These are phyloP conservation scores for Phengaris alcon DNA, from an alignment of 2,888 invertebrate species.

Conservation along the genomic window DNA sequence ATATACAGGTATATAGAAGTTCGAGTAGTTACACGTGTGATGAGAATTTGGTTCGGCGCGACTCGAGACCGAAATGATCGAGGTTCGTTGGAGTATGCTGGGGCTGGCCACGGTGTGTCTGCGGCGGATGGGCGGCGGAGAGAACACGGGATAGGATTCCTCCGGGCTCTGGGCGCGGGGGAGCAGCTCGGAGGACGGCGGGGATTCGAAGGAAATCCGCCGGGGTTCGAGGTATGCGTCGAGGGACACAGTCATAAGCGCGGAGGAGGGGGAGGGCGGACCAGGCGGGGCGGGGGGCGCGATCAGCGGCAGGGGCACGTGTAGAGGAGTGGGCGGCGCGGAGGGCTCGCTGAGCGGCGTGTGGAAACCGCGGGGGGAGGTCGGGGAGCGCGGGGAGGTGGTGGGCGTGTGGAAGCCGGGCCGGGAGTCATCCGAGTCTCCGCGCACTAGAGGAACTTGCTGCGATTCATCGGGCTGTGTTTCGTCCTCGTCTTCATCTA, in stretches of 20 bases:
- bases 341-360: constrained; percentile 85
- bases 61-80: constrained; percentile 87
- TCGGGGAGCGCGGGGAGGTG: constrained; percentile 53
- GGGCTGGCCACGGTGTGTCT: constrained; percentile 77
- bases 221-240: constrained; percentile 92
- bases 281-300: constrained; percentile 54
- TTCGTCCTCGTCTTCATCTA: constrained; percentile 55
- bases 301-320: constrained; percentile 60
- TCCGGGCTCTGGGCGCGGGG: constrained; percentile 85
- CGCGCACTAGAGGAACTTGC: constrained; percentile 70
- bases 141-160: constrained; percentile 91
- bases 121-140: constrained; percentile 88
- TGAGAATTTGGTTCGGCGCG: constrained; percentile 87
- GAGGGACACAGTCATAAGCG: constrained; percentile 89
- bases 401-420: constrained; percentile 78
- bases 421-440: constrained; percentile 77
- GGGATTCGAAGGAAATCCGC: constrained; percentile 88
- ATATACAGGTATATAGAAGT: constrained; percentile 29
- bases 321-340: constrained; percentile 67
- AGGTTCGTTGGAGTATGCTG: constrained; percentile 82
- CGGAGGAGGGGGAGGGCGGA: constrained; percentile 90
- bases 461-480: constrained; percentile 61
- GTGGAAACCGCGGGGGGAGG: constrained; percentile 83
- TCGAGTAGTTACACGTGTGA: constrained; percentile 90
- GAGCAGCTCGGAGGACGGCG: constrained; percentile 85